Evolutionary conservation across 2,888 invertebrate genomes (phyloP).

Genomic region (Petrolisthes cinctipes): DNA sequence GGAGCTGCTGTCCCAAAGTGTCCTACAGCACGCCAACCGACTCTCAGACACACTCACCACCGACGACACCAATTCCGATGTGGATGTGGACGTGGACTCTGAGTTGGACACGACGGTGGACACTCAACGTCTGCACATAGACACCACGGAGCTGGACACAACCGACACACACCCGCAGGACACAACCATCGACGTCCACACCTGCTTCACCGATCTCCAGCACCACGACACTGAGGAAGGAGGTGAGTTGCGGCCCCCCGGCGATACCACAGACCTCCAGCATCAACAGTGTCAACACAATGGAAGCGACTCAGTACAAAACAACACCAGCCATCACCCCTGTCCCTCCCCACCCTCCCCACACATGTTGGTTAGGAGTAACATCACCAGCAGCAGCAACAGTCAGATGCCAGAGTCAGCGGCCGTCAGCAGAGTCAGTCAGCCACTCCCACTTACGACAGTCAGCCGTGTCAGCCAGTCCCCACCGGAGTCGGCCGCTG

Average conservation of each 20-base stretch:
- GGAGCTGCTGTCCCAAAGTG: conserved; percentile 57
- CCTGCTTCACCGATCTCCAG: background rate
- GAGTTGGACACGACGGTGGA: background rate
- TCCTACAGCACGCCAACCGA: conserved; percentile 48
- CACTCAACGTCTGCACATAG: background rate
- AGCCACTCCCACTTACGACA: background rate
- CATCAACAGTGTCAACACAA: no score
- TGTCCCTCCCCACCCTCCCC: background rate
- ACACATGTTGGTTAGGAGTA: background rate
- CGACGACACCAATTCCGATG: background rate
- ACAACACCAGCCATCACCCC: background rate
- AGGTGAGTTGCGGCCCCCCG: no score
- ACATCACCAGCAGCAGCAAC: background rate
- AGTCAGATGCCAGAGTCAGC: conserved; percentile 14
- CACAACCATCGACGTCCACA: background rate
- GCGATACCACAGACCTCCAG: no score
- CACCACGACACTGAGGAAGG: background rate
- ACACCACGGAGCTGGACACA: conserved; percentile 6
- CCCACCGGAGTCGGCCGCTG: background rate
- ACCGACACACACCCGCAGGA: background rate
- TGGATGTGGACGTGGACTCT: background rate
- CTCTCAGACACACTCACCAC: background rate
- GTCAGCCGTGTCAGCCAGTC: conserved; percentile 1
- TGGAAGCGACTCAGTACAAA: background rate
- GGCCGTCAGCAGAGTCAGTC: background rate